Base-by-base conservation (phyloP, 2,113 vertebrate genomes). In the Ciconia stormi region DNA sequence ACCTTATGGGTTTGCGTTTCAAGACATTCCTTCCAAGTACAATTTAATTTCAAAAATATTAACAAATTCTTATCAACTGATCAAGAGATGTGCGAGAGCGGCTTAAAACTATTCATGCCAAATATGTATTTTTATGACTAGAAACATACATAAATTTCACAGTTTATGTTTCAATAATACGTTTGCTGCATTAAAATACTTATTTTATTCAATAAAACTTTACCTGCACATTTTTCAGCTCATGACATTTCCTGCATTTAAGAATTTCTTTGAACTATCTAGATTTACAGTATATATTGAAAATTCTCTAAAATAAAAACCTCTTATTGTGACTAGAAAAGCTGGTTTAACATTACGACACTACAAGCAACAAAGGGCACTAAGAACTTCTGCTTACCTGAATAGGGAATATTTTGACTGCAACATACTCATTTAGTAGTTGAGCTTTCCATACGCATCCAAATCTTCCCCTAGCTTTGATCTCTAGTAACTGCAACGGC, bases 361-460 rank as follows among this genome's bases (percentile, higher is more conserved):
- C 23, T 40, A 38, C 73, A 65, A 32, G 63, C 10, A 56, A 13
- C 38, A 42, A 29, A 56, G 19, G 34, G 44, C 2, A 20, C 21
- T 6, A 2, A 9, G 36, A 47, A 52, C 53, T 13, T 72, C 44
- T 71, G 85, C 96, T 90, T 97, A 99, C 99, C 99, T 99, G 99
- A 74, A 99, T 98, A 17, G 99, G 99, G 98, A 99, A 99, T 98
- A 99, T 99, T 98, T 99, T 99, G 22, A 99, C 99, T 2, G 99
- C 99, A 62, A 99, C 99, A 0, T 99, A 98, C 46, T 99, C 99
- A 12, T 98, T 99, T 26, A 99, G 98, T 40, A 99, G 98, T 90
- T 99, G 99, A 32, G 99, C 99, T 97, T 99, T 99, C 99, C 99
- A 99, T 20, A 99, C 99, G 61, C 99, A 99, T 55, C 99, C 99